Percentiles rank a stretch among this genome's conserved stretches.
phyloP scores from a whole-genome alignment of 1,140 invertebrate species.

The Pogonomyrmex californicus region DNA sequence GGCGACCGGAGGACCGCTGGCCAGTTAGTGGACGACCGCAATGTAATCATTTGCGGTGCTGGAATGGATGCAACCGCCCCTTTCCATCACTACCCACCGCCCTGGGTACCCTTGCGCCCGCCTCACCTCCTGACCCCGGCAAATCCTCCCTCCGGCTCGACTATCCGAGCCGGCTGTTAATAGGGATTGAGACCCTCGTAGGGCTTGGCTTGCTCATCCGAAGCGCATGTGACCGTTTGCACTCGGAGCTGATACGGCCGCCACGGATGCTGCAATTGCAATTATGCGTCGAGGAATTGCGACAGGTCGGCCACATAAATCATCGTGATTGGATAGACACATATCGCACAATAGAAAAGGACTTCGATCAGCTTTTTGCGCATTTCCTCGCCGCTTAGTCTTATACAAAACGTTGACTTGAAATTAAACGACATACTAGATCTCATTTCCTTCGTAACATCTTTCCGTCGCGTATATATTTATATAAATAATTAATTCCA shows the following conservation, averaged over 20 bases:
- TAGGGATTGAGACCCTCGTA: constrained; percentile 69
- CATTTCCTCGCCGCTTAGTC: background rate
- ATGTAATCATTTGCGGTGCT: constrained; percentile 85
- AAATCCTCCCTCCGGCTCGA: constrained; percentile 69
- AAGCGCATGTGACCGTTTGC: constrained; percentile 67
- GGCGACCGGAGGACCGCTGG: constrained; percentile 74
- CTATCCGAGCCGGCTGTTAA: constrained; percentile 73
- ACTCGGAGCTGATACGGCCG: constrained; percentile 68
- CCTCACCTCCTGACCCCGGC: constrained; percentile 69
- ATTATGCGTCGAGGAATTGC: constrained; percentile 73
- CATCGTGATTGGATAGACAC: constrained; percentile 41
- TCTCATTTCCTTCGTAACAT: background rate
- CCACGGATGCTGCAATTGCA: constrained; percentile 62
- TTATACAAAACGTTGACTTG: background rate
- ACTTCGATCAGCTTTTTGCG: background rate
- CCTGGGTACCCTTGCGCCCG: constrained; percentile 32
- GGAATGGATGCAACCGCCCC: constrained; percentile 78
- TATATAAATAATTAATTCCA: background rate
- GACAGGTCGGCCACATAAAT: constrained; percentile 27
- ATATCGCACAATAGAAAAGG: constrained; percentile 6
- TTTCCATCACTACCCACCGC: constrained; percentile 37
- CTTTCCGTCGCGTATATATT: background rate
- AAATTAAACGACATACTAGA: background rate
- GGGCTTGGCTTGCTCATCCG: constrained; percentile 57
- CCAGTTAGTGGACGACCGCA: constrained; percentile 84